phyloP scores from a whole-genome alignment of 2,888 invertebrate genomes.

The Notocelia uddmanniana region DNA sequence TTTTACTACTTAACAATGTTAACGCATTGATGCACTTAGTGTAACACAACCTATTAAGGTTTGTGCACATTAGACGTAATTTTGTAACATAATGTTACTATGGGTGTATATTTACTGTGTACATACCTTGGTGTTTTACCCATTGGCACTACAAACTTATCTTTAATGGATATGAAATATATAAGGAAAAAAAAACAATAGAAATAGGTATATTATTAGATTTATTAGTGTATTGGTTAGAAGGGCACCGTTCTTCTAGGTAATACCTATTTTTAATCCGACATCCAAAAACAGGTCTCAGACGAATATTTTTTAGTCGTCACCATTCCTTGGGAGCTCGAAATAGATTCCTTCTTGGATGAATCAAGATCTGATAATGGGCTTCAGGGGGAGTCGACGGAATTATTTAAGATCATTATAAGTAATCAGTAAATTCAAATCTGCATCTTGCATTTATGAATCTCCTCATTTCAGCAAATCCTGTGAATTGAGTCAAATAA shows the following conservation, averaged over 20 bases:
- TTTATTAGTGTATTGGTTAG: no score
- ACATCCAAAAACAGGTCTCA: not conserved
- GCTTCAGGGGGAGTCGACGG: no score
- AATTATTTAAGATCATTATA: no score
- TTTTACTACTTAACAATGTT: constrained; percentile 28
- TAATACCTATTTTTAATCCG: not conserved
- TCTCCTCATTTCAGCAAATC: not conserved
- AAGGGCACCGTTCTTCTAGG: no score
- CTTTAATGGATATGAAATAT: not conserved
- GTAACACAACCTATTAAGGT: constrained; percentile 58
- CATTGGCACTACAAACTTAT: constrained; percentile 9
- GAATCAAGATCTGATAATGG: no score
- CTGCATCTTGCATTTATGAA: not conserved
- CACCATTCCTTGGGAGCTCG: no score
- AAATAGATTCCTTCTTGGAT: no score
- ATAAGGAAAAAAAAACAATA: not conserved
- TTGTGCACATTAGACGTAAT: constrained; percentile 62
- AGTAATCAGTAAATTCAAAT: no score
- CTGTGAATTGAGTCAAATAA: not conserved
- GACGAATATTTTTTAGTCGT: not conserved
- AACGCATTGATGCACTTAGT: constrained; percentile 44
- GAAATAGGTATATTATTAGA: not conserved
- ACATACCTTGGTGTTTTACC: constrained; percentile 55
- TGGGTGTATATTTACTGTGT: constrained; percentile 56
- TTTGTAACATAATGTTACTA: constrained; percentile 30